Conservation (phyloP, 2,888 invertebrate species). For the Monochamus alternatus region DNA sequence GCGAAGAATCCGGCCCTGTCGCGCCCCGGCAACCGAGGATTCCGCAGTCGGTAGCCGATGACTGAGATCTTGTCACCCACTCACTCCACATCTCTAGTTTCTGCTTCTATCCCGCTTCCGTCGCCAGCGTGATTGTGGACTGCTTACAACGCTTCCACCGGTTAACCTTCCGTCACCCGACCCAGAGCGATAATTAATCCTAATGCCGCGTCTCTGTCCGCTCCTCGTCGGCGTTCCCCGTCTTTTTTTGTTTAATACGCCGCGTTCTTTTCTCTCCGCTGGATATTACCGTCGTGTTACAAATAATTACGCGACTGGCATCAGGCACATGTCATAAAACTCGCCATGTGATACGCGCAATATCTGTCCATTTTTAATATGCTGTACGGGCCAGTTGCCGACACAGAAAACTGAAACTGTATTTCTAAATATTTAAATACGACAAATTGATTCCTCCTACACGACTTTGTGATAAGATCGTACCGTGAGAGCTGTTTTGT, state of each 20-base stretch:
- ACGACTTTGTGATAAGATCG: no score
- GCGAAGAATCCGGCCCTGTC: slow-evolving; percentile 28
- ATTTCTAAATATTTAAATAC: no score
- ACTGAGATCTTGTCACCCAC: slow-evolving; percentile 66
- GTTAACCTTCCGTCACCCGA: slow-evolving; percentile 58
- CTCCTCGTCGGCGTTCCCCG: slow-evolving; percentile 21
- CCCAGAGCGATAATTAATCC: slow-evolving; percentile 45
- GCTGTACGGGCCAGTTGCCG: no score
- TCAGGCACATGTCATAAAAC: no score
- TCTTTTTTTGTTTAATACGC: neutral
- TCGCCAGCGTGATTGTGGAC: slow-evolving; percentile 59
- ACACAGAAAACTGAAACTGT: no score
- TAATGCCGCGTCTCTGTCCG: slow-evolving; percentile 53
- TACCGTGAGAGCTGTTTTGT: no score
- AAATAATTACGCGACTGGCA: no score
- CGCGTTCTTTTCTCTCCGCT: neutral
- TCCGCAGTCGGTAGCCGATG: slow-evolving; percentile 62
- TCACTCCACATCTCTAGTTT: slow-evolving; percentile 52
- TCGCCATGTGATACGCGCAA: no score
- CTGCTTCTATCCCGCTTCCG: slow-evolving; percentile 57
- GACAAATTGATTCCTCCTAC: no score
- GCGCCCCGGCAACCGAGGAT: slow-evolving; percentile 31
- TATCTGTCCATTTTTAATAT: no score
- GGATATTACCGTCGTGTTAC: neutral
- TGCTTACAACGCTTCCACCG: slow-evolving; percentile 48